Evolutionary conservation across 2,888 invertebrate genomes (phyloP), one percentile per base, ranked within the genome.

Genomic region (Andrena camellia): DNA sequence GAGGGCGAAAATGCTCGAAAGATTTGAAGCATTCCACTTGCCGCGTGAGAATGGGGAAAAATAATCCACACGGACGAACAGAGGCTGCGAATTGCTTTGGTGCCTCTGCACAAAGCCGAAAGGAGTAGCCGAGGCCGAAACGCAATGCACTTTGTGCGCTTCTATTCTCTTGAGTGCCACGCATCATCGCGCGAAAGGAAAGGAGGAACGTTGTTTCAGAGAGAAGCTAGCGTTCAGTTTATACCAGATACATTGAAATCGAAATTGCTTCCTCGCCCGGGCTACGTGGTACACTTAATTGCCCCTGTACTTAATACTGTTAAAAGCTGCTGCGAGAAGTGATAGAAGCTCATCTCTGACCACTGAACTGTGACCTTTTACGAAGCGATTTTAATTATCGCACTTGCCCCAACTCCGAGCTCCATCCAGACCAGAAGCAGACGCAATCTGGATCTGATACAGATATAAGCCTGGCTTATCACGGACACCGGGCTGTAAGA

Each of bases 31-130:
- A 70, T 82, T 78, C 83, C 74, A 52, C 73, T 81, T 54, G 31
- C 66, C 60, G 63, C 23, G 66, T 69, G 78, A 62, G 74, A 83
- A 83, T 83, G 82, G 78, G 42, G 83, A 82, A 83, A 82, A 82
- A 83, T 78, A 83, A 83, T 83, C 83, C 78, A 63, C 57, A 59
- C 68, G 69, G 69, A 50, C 68, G 82, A 81, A 68, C 76, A 68
- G 67, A 63, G 67, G 42, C 76, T 72, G 50, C 77, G 72, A 81
- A 77, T 77, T 77, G 78, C 74, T 78, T 64, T 71, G 78, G 62
- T 52, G 70, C 31, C 54, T 73, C 13, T 59, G 66, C 70, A 78
- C 57, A 71, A 78, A 78, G 62, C 63, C 81, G 70, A 77, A 81
- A 77, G 63, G 60, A 69, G 72, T 66, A 72, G 81, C 23, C 69